A percentile compares a stretch with the other conserved stretches of the same genome.
These are phyloP conservation scores for Zaprionus bogoriensis DNA, from an alignment of 2,888 invertebrate genomes.

Conservation along the genomic window DNA sequence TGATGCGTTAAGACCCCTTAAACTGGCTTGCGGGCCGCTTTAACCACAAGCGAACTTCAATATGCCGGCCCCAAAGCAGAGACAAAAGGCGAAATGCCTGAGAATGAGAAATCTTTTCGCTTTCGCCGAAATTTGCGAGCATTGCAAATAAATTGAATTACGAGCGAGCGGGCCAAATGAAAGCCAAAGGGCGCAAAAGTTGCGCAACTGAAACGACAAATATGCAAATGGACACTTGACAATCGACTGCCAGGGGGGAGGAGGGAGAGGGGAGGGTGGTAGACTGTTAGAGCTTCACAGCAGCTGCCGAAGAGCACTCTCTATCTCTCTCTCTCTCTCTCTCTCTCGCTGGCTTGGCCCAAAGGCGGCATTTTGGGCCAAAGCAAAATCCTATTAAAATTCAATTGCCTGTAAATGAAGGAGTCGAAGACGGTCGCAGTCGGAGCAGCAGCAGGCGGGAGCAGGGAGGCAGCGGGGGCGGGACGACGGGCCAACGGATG, in stretches of 20 bases:
- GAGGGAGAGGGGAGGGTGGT: background rate
- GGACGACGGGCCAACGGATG: constrained; percentile 23
- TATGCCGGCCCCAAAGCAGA: constrained; percentile 11
- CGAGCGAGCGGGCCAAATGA: constrained; percentile 53
- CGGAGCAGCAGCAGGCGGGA: background rate
- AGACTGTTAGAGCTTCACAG: constrained; percentile 1
- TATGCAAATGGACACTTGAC: constrained; percentile 70
- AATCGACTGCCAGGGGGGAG: constrained; percentile 20
- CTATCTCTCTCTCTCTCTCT: too few species aligned
- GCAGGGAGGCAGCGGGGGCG: background rate
- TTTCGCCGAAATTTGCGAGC: constrained; percentile 35
- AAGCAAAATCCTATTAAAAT: constrained; percentile 71
- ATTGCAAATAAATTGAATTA: constrained; percentile 72
- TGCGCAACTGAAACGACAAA: constrained; percentile 55
- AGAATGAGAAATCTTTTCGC: constrained; percentile 45
- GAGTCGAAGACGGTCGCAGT: constrained; percentile 26
- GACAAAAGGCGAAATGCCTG: constrained; percentile 13
- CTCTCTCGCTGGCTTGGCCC: too few species aligned
- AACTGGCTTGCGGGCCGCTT: constrained; percentile 61
- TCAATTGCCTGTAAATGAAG: constrained; percentile 76
- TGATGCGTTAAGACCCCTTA: constrained; percentile 68
- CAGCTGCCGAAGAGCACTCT: constrained; percentile 27
- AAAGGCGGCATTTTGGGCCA: constrained; percentile 28
- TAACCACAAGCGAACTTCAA: constrained; percentile 63
- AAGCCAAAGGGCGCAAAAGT: constrained; percentile 52